These are phyloP conservation scores for Lutraria rhynchaena DNA, from an alignment of 1,140 invertebrate species.

Conservation along the genomic window DNA sequence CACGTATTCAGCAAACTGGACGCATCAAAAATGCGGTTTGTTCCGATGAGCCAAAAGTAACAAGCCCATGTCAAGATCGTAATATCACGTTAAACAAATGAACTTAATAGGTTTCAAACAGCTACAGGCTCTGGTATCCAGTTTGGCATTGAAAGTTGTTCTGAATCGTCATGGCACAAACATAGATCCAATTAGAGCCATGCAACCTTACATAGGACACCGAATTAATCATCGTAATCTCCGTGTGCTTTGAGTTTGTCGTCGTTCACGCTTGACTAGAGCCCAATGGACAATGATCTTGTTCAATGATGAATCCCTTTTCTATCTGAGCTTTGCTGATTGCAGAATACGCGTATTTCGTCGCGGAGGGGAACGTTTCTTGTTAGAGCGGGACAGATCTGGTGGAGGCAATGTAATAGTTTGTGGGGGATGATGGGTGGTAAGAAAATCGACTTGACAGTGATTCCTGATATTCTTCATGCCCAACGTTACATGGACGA, in stretches of 20 bases:
- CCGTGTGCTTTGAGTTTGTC: neutral
- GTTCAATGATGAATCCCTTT: slow-evolving; percentile 8
- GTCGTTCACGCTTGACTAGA: slow-evolving; percentile 4
- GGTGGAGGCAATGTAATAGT: slow-evolving; percentile 2
- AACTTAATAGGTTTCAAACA: too few species aligned
- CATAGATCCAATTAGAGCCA: too few species aligned
- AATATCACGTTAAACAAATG: too few species aligned
- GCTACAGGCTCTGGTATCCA: too few species aligned
- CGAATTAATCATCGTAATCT: slow-evolving; percentile 17
- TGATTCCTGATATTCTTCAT: neutral
- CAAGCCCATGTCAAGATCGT: too few species aligned
- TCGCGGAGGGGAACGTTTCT: neutral
- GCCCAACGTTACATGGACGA: slow-evolving; percentile 1
- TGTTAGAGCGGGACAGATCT: slow-evolving; percentile 1
- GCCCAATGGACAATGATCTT: neutral
- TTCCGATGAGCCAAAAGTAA: too few species aligned
- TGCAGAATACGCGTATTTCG: neutral
- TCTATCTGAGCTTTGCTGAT: neutral
- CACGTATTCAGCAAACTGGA: too few species aligned
- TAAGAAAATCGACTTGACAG: neutral
- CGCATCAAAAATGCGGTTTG: too few species aligned
- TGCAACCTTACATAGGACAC: too few species aligned
- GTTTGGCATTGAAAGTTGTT: too few species aligned
- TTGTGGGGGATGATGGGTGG: slow-evolving; percentile 3
- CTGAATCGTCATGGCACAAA: too few species aligned